These are phyloP conservation scores for Triplophysa siluroides DNA, from an alignment of 2,113 vertebrate species.

Conservation along the genomic window DNA sequence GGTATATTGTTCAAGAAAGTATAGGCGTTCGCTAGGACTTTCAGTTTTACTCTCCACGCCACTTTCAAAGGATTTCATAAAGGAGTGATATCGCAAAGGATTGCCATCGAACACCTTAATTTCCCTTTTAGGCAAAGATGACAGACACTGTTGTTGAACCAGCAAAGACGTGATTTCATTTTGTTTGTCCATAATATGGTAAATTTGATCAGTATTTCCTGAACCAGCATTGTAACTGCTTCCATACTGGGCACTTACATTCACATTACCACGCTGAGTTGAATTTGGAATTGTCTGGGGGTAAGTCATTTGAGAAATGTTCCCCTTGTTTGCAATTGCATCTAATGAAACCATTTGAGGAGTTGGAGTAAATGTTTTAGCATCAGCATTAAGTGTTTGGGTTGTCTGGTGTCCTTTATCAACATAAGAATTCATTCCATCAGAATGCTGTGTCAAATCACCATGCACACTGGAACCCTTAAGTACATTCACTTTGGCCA, in stretches of 20 bases:
- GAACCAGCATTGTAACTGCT: not conserved
- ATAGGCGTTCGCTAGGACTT: not conserved
- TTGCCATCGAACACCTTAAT: not conserved
- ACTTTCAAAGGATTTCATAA: not conserved
- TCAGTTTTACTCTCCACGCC: not conserved
- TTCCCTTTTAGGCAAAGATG: slow-evolving; percentile 11
- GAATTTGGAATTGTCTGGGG: no score
- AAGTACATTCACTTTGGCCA: no score
- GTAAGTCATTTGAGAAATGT: no score
- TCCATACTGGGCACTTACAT: not conserved
- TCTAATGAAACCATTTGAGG: no score
- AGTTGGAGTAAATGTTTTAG: no score
- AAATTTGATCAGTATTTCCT: not conserved
- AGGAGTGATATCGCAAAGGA: not conserved
- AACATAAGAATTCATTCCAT: no score
- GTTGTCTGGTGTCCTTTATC: no score
- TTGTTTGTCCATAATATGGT: not conserved
- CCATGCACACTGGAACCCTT: no score
- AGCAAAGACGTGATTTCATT: not conserved
- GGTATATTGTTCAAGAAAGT: not conserved
- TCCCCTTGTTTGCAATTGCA: no score
- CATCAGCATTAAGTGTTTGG: no score
- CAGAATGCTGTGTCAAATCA: no score
- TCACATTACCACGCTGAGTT: not conserved
- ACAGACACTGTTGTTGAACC: not conserved